Evolutionary conservation across 2,113 vertebrate genomes (phyloP), one percentile per base, ranked within the genome.

Genomic region (Bubalus kerabau): DNA sequence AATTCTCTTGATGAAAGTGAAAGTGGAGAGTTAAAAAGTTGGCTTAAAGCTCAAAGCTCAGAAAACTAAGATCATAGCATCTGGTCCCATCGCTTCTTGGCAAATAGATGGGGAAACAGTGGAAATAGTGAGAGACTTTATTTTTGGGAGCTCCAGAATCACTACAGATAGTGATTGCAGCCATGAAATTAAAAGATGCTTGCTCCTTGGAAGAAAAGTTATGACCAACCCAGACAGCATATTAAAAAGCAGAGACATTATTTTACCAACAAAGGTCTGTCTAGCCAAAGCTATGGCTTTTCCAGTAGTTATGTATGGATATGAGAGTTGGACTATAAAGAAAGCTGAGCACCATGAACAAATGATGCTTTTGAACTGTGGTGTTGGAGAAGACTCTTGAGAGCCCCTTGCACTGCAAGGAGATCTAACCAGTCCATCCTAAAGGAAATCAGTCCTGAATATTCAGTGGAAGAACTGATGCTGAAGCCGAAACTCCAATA

Each of bases 271-370:
- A 67, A 67, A 67, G 7, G 2, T n/a, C 16, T 2, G 16, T n/a
- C 32, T 67, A 67, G 16, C n/a, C 62, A 19, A n/a, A n/a, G 62
- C 62, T 67, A 67, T 19, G 16, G 62, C n/a, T 67, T 67, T 67
- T 67, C 32, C 32, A 67, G 32, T 67, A 67, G 32, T 67, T 16
- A 67, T n/a, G 32, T 67, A n/a, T 67, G 32, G 3, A n/a, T 67
- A 32, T n/a, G 32, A 67, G 16, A 67, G 62, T 4, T 67, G 62
- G 62, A 67, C 3, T 67, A 9, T 67, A 19, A 67, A 67, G 62
- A 67, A 67, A n/a, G 32, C 16, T 0, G 3, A 67, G 16, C 16
- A n/a, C 62, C 4, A 3, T 0, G 4, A 67, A 67, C 16, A 67
- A 67, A 19, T n/a, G 32, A 2, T n/a, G 62, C 62, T 67, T 67